Base-by-base conservation (phyloP, 2,797 vertebrate genomes). In the Anabas testudineus region DNA sequence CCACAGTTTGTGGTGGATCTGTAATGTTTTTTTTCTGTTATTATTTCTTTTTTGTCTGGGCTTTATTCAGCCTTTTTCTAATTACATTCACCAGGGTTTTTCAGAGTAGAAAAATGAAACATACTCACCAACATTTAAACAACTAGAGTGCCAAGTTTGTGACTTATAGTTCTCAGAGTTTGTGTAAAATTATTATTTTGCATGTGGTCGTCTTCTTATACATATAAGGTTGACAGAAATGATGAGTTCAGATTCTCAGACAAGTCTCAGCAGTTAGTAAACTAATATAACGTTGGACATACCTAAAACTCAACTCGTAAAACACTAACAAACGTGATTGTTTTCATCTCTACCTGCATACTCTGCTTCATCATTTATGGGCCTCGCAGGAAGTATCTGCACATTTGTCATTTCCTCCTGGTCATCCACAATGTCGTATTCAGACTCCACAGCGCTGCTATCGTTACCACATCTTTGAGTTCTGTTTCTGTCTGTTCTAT, bases 291-390 rank as follows among this genome's bases (percentile, higher is more conserved):
- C 39, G 36, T 36, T 9, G 10, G 10, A 9, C 16, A 5, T 18
- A 39, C 48, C 22, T 34, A 15, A 37, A 37, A 5, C 2, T 15
- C 6, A 5, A 39, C 8, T 36, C 1, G 26, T 2, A 16, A 28
- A 36, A 55, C 10, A 8, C 18, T 28, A 26, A 49, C 21, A 37
- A 19, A 3, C 28, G 7, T 18, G 15, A 54, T 3, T 9, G 19
- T 53, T 61, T 15, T 24, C 36, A 30, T 46, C 15, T 60, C 59
- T 89, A 94, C 93, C 93, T 88, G 89, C 86, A 4, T 92, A 92
- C 28, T 82, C 81, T 57, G 5, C 52, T 26, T 87, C 82, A 0
- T 81, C 52, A 4, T 61, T 2, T 2, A 82, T 51, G 4, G 84
- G 83, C 54, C 74, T 85, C 0, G 91, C 85, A 56, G 90, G 88